Evolutionary conservation across 2,888 invertebrate species (phyloP).

Genomic region (Acrobasis consociella): DNA sequence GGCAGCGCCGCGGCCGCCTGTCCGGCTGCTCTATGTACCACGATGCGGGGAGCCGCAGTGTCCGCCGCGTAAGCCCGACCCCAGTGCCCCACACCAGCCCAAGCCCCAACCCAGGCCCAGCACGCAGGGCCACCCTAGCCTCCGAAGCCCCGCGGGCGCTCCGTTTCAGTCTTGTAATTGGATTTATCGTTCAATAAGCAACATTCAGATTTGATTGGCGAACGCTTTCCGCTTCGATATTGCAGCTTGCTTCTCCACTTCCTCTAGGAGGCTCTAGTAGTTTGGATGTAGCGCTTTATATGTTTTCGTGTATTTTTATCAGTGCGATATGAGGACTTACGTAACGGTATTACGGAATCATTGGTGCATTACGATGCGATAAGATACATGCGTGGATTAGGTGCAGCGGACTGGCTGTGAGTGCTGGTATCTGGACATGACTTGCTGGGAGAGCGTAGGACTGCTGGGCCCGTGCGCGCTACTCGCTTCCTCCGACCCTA

Average conservation of each 20-base stretch:
- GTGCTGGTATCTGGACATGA: slow-evolving; percentile 62
- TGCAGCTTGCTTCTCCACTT: slow-evolving; percentile 71
- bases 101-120: slow-evolving; percentile 56
- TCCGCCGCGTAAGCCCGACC: slow-evolving; percentile 58
- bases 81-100: slow-evolving; percentile 68
- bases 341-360: slow-evolving; percentile 63
- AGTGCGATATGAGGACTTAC: slow-evolving; percentile 58
- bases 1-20: slow-evolving; percentile 71
- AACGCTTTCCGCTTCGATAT: slow-evolving; percentile 77
- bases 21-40: slow-evolving; percentile 48
- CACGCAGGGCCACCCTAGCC: slow-evolving; percentile 71
- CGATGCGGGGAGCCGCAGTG: slow-evolving; percentile 71
- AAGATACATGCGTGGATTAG: slow-evolving; percentile 48
- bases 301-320: slow-evolving; percentile 54
- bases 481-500: slow-evolving; percentile 73
- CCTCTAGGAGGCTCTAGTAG: slow-evolving; percentile 55
- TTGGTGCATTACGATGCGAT: slow-evolving; percentile 66
- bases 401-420: slow-evolving; percentile 48
- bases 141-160: slow-evolving; percentile 77
- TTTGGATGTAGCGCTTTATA: slow-evolving; percentile 72
- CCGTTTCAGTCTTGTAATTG: slow-evolving; percentile 81
- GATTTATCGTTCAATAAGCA: slow-evolving; percentile 78
- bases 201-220: slow-evolving; percentile 74
- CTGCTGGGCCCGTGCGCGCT: slow-evolving; percentile 79
- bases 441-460: slow-evolving; percentile 81